Conservation (phyloP, 2,113 vertebrate genomes). For the Xiphophorus couchianus region DNA sequence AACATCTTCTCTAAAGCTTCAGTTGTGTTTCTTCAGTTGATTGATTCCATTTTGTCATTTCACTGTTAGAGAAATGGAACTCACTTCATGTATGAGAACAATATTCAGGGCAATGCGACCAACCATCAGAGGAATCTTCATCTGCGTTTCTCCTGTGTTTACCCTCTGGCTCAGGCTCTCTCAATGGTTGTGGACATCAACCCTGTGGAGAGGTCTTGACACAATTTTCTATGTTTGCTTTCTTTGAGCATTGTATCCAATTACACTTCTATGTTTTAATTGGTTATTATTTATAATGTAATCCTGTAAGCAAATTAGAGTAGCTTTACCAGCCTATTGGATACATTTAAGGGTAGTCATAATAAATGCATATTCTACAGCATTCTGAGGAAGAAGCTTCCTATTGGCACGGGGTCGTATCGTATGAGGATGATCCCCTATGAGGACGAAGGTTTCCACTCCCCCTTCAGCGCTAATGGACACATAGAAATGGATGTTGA, state of each 20-base stretch:
- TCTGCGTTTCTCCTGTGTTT: conserved; percentile 47
- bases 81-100: conserved; percentile 63
- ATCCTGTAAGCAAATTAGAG: not conserved
- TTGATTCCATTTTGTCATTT: not conserved
- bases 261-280: not conserved
- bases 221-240: not conserved
- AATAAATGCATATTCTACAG: conserved; percentile 33
- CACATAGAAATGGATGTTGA: conserved; percentile 51
- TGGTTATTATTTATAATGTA: not conserved
- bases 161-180: conserved; percentile 46
- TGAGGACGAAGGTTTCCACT: conserved; percentile 58
- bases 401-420: conserved; percentile 59
- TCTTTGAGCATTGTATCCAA: not conserved
- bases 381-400: conserved; percentile 48
- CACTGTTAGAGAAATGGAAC: conserved; percentile 57
- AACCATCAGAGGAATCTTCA: conserved; percentile 39
- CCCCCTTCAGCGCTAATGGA: conserved; percentile 25
- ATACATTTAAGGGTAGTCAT: not conserved
- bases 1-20: accelerated
- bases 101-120: conserved; percentile 27
- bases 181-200: conserved; percentile 55
- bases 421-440: conserved; percentile 64
- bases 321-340: not conserved
- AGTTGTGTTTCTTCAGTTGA: not conserved
- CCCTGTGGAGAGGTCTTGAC: conserved; percentile 50